Evolutionary conservation across 2,888 invertebrate species (phyloP), one percentile per base, ranked within the genome.

Genomic region (Saturnia pavonia): DNA sequence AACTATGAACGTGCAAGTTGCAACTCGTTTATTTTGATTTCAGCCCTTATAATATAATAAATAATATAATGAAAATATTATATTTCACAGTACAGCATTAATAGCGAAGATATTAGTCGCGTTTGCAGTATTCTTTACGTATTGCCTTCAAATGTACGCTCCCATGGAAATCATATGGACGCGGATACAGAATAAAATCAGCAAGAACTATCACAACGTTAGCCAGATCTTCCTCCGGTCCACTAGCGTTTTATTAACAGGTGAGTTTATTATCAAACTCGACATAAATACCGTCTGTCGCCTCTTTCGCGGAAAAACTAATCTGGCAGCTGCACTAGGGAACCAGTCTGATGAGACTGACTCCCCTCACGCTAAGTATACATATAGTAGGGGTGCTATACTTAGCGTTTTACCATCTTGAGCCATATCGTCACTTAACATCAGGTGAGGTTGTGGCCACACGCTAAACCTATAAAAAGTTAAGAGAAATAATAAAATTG

Each of bases 141-240:
- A 98, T 85, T 97, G 97, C 70, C 95, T 99, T 0, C 99, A 99
- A 91, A 97, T 98, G 91, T 99, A 97, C 86, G 98, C 99, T 0
- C 98, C 99, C 0, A 96, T 98, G 90, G 97, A 97, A 69, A 98
- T 99, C 68, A 95, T 99, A 67, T 98, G 98, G 97, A 96, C 96
- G 11, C 94, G 95, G 71, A 85, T 98, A 11, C 90, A 94, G 70
- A 81, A 78, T 3, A 85, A 81, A 16, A 77, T 95, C 3, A 85
- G 86, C 2, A 82, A 86, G 69, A 86, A 86, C 60, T 92, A 89
- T 69, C 91, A 94, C 71, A 95, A 95, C 75, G 66, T 94, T 0
- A 88, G 88, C 1, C 95, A 95, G 78, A 89, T 95, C 19, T 48
- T 86, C 0, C 77, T 95, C 42, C 87, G 95, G 72, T 91, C 94